These are phyloP conservation scores for Agrilus planipennis DNA, from an alignment of 1,140 invertebrate genomes.

Conservation along the genomic window DNA sequence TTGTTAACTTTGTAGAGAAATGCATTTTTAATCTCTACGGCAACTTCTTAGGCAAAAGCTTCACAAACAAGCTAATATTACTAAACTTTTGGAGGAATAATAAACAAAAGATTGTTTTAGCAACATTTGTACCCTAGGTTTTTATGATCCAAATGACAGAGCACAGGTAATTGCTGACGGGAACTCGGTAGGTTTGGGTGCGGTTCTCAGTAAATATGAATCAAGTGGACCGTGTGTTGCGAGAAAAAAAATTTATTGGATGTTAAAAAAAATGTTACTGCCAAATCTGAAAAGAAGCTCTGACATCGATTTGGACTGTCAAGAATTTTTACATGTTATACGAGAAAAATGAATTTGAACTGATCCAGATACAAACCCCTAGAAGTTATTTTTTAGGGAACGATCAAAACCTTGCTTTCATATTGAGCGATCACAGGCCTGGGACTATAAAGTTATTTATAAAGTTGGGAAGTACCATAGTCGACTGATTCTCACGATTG, in stretches of 20 bases:
- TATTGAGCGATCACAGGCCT: slow-evolving; percentile 28
- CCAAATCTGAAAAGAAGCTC: slow-evolving; percentile 33
- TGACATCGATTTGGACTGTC: slow-evolving; percentile 26
- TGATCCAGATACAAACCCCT: slow-evolving; percentile 28
- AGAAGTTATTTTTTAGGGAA: no score
- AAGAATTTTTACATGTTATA: slow-evolving; percentile 18
- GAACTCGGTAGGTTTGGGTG: slow-evolving; percentile 33
- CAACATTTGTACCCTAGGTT: slow-evolving; percentile 47
- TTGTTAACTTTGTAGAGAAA: no score
- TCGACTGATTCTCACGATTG: slow-evolving; percentile 30
- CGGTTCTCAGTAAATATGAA: slow-evolving; percentile 23
- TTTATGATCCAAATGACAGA: slow-evolving; percentile 16
- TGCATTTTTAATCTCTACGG: slow-evolving; percentile 27
- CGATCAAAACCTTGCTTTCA: slow-evolving; percentile 23
- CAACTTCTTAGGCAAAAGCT: slow-evolving; percentile 16
- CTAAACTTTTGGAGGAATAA: not conserved
- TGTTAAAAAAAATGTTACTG: slow-evolving; percentile 32
- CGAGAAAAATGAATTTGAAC: slow-evolving; percentile 21
- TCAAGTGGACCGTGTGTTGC: slow-evolving; percentile 18
- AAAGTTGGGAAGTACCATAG: slow-evolving; percentile 31
- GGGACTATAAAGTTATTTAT: no score
- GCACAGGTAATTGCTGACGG: slow-evolving; percentile 34
- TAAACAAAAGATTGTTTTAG: not conserved
- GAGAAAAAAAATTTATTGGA: slow-evolving; percentile 30
- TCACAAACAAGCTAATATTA: slow-evolving; percentile 7